Evolutionary conservation across 1,140 invertebrate genomes (phyloP), one percentile per base, ranked within the genome.

Genomic region (Araneus ventricosus): DNA sequence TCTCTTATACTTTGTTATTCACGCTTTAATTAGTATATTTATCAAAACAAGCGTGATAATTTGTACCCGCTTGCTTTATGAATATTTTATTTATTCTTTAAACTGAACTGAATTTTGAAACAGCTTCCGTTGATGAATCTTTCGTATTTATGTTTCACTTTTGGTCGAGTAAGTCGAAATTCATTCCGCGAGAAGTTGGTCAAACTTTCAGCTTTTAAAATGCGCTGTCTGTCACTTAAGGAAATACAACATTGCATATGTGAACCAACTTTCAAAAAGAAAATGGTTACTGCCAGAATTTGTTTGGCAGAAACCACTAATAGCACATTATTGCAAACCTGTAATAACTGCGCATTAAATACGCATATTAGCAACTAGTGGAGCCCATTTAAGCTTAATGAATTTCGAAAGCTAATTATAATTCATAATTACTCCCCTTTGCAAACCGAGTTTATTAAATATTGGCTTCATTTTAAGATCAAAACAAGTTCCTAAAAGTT

Each of bases 401-500:
- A 75, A 37, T 75, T 75, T 75, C 17, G 34, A 14, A 75, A 75
- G 34, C 34, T 75, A 75, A 75, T 75, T 75, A 75, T 20, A 75
- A 37, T 34, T 37, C 70, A 22, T 75, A 37, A 75, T 75, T 75
- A 75, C 20, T 75, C 70, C 34, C 27, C 17, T 37, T 75, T 75
- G 30, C 30, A 37, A 75, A 37, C 34, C 10, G 70, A 37, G 1
- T 20, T 75, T 75, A 75, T 34, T 75, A 75, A 67, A 37, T 75
- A 75, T 34, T 37, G 20, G 70, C 70, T 75, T 37, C 30, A 34
- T 75, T 75, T 75, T 75, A 75, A 75, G 14, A 34, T 5, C 10
- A 30, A 75, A 34, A 34, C 8, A 37, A 75, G 30, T 22, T 75
- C 3, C 30, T 75, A 75, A 75, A 75, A 75, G 8, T 37, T 75